A percentile compares a stretch with the other conserved stretches of the same genome.
These are phyloP conservation scores for Megaleporinus macrocephalus DNA, from an alignment of 2,113 vertebrate species.

Conservation along the genomic window DNA sequence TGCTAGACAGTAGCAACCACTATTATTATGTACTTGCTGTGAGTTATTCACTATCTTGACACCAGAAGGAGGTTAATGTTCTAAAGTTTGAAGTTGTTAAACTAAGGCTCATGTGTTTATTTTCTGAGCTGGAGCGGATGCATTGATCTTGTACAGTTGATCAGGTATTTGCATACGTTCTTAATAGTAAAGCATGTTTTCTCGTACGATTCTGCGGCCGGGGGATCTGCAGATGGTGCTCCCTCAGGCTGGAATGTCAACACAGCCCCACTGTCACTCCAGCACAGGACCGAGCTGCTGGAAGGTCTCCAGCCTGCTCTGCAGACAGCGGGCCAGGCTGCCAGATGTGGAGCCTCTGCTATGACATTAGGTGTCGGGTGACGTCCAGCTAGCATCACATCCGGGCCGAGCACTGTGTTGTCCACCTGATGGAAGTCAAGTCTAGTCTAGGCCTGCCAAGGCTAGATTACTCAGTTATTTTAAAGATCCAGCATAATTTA, in stretches of 20 bases:
- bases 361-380: constrained; percentile 48
- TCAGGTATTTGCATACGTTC: background rate
- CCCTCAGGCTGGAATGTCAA: constrained; percentile 45
- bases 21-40: no score
- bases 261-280: constrained; percentile 44
- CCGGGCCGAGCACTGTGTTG: background rate
- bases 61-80: no score
- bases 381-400: constrained; percentile 11
- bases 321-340: constrained; percentile 65
- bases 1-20: background rate
- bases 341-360: constrained; percentile 71
- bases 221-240: constrained; percentile 51
- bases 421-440: no score
- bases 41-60: background rate
- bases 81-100: no score
- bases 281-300: constrained; percentile 52
- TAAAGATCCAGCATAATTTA: no score
- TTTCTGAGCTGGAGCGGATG: background rate
- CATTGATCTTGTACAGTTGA: background rate
- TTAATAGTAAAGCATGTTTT: constrained; percentile 12
- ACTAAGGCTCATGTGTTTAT: background rate
- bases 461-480: no score
- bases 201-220: background rate
- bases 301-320: constrained; percentile 64
- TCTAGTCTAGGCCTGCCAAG: no score